phyloP scores from a whole-genome alignment of 2,888 invertebrate species.

The Dryobotodes eremita region DNA sequence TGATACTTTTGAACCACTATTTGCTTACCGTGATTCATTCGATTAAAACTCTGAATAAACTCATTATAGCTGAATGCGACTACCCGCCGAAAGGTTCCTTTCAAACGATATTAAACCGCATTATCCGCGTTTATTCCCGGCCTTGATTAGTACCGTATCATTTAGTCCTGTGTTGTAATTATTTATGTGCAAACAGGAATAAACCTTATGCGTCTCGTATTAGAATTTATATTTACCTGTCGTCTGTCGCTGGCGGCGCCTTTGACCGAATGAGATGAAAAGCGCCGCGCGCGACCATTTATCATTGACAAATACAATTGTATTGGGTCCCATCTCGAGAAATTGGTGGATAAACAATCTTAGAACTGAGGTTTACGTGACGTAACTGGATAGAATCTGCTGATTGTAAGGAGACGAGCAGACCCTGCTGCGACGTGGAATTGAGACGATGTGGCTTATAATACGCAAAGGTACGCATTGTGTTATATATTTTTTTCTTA shows the following conservation, averaged over 20 bases:
- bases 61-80: conserved; percentile 89
- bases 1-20: conserved; percentile 80
- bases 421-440: conserved; percentile 29
- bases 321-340: conserved; percentile 87
- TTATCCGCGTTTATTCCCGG: conserved; percentile 89
- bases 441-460: conserved; percentile 25
- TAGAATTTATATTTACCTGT: conserved; percentile 71
- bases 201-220: conserved; percentile 62
- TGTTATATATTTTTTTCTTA: no score
- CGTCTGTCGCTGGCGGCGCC: conserved; percentile 79
- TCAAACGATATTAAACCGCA: conserved; percentile 89
- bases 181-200: conserved; percentile 74
- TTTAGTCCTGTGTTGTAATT: conserved; percentile 90
- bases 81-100: conserved; percentile 89
- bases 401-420: conserved; percentile 64
- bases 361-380: conserved; percentile 80
- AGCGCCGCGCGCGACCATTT: conserved; percentile 89
- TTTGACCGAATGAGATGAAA: conserved; percentile 89
- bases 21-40: conserved; percentile 89
- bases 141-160: conserved; percentile 91
- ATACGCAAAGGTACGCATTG: conserved; percentile 23
- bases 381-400: conserved; percentile 69
- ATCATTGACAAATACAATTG: conserved; percentile 91
- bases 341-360: conserved; percentile 89
- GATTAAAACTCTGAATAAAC: conserved; percentile 90